Base-by-base conservation (phyloP, 2,888 invertebrate species). In the Sesia bembeciformis region DNA sequence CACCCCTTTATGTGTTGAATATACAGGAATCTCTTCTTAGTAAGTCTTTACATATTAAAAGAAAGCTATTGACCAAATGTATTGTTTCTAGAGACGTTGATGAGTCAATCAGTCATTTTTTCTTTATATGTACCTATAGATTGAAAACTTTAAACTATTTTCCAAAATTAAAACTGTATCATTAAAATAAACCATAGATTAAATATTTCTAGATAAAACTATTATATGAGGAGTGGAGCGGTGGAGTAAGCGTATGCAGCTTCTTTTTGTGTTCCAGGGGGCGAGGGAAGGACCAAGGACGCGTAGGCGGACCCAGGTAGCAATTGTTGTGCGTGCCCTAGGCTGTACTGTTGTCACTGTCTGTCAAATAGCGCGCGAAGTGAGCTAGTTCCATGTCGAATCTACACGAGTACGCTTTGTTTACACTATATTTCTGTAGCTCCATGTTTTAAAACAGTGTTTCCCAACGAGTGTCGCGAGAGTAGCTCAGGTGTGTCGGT, bases 261-360 rank as follows among this genome's bases (percentile, higher is more conserved):
- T 72, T 89, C 72, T 89, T 87, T 70, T 89, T 90, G 84, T 90
- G 87, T 90, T 90, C 64, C 90, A 90, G 90, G 89, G 81, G 86
- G 86, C 75, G 87, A 67, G 67, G 72, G 77, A 72, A 72, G 87
- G 70, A 81, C 84, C 39, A 38, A n/a, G 78, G 84, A 86, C 79
- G 87, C 79, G 68, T 88, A 88, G 83, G 81, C 81, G 80, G 78
- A 80, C 67, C 58, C 85, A 88, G 88, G 89, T 88, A 89, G 88
- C 87, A 84, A 87, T 79, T 86, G 87, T 86, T 90, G 90, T 90
- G 89, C 90, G 90, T 90, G 88, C 84, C 78, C 81, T 90, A 90
- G 90, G 90, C 84, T 88, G 84, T 84, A 85, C 81, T 90, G 87
- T 88, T 85, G 84, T 87, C 86, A 87, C 84, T 87, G 87, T 87